phyloP scores from a whole-genome alignment of 2,113 vertebrate species.

The Empidonax traillii region DNA sequence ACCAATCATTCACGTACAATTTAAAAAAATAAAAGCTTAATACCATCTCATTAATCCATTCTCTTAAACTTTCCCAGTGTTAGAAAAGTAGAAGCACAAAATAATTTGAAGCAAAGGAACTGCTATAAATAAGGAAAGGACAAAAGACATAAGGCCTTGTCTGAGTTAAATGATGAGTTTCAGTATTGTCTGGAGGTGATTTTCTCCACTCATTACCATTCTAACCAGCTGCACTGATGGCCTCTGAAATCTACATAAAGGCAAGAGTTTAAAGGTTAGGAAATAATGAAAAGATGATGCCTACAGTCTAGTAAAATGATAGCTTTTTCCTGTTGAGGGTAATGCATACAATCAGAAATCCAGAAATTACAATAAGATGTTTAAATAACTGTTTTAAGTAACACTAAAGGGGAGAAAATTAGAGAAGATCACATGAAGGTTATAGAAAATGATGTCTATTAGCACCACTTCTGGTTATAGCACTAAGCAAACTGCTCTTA shows the following conservation, averaged over 20 bases:
- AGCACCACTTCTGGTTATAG: neutral
- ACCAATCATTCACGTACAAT: neutral
- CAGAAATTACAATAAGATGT: neutral
- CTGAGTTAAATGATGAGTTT: neutral
- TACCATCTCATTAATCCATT: neutral
- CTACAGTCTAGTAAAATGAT: neutral
- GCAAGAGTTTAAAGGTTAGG: neutral
- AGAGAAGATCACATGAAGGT: neutral
- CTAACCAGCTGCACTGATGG: neutral
- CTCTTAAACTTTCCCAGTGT: neutral
- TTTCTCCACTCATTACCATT: neutral
- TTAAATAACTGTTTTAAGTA: neutral
- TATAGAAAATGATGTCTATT: neutral
- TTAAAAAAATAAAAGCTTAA: neutral
- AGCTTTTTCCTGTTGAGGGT: neutral
- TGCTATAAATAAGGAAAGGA: neutral
- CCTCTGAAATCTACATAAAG: slow-evolving; percentile 3
- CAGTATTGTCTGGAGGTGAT: neutral
- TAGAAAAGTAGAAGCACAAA: neutral
- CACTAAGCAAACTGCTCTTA: neutral
- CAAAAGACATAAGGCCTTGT: neutral
- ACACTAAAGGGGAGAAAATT: neutral
- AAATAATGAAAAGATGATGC: slow-evolving; percentile 2
- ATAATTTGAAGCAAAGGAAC: neutral
- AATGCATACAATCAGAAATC: neutral